Evolutionary conservation across 2,797 vertebrate species (phyloP).

Genomic region (Arrhamphus sclerolepis): DNA sequence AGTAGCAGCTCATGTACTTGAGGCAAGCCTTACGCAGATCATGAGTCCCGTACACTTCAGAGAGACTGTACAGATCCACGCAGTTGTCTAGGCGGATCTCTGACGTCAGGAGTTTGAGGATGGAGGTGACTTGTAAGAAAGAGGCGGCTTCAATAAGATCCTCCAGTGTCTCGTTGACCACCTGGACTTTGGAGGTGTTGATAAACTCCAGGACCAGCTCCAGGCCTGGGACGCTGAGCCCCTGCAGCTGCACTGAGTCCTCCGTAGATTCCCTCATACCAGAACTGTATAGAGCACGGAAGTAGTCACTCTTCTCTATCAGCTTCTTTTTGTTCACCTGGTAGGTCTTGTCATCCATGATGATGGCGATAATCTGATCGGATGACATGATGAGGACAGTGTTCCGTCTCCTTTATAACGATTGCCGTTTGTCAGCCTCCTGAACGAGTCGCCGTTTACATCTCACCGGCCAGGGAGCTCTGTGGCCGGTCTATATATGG

Average conservation of each 20-base stretch:
- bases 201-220: conserved; percentile 94
- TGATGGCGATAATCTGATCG: conserved; percentile 87
- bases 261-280: conserved; percentile 93
- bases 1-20: conserved; percentile 88
- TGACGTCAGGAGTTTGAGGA: conserved; percentile 87
- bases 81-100: conserved; percentile 89
- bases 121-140: conserved; percentile 92
- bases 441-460: conserved; percentile 59
- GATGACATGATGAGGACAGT: conserved; percentile 77
- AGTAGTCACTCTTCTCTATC: conserved; percentile 96
- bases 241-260: conserved; percentile 88
- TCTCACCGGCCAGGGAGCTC: conserved; percentile 65
- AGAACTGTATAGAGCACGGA: conserved; percentile 93
- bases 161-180: conserved; percentile 85
- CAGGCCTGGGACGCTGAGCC: conserved; percentile 89
- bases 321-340: conserved; percentile 91
- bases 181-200: conserved; percentile 87
- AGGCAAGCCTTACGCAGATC: conserved; percentile 88
- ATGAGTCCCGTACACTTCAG: conserved; percentile 89
- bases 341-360: conserved; percentile 89
- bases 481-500: conserved; percentile 81
- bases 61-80: conserved; percentile 88
- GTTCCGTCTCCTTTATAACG: conserved; percentile 7
- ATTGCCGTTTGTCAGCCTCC: conserved; percentile 34
- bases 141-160: conserved; percentile 93